Conservation (phyloP, 2,113 vertebrate genomes). For the Saiga tatarica region DNA sequence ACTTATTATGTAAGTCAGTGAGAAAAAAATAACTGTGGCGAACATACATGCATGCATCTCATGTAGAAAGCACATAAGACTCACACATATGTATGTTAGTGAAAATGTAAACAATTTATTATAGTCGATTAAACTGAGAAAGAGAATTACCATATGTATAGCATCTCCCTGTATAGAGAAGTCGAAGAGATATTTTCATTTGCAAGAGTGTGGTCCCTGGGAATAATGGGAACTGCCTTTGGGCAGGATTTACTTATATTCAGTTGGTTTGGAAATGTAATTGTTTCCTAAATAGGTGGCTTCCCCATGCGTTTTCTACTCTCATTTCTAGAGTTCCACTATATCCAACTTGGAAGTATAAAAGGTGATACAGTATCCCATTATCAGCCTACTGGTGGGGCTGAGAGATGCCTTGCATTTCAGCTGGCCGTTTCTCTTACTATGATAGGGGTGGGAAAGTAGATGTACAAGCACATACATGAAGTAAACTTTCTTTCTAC, state of each 20-base stretch:
- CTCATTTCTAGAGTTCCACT: neutral
- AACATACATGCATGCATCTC: neutral
- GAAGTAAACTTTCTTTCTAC: neutral
- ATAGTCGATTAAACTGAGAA: neutral
- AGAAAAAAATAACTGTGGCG: neutral
- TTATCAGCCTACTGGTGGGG: neutral
- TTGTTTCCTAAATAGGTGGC: neutral
- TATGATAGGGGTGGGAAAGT: neutral
- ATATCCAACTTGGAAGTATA: neutral
- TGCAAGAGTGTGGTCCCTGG: neutral
- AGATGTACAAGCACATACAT: neutral
- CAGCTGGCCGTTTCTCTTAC: neutral
- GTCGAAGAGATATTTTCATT: neutral
- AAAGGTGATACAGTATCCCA: neutral
- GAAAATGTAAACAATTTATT: neutral
- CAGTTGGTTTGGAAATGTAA: neutral
- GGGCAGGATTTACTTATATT: neutral
- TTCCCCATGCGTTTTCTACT: neutral
- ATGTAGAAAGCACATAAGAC: neutral
- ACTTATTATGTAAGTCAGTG: neutral
- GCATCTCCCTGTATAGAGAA: neutral
- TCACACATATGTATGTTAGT: neutral
- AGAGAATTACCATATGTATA: neutral
- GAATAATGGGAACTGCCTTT: neutral
- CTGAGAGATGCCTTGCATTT: neutral